Conservation (phyloP, 2,888 invertebrate genomes). For the Ectemnius cavifrons region DNA sequence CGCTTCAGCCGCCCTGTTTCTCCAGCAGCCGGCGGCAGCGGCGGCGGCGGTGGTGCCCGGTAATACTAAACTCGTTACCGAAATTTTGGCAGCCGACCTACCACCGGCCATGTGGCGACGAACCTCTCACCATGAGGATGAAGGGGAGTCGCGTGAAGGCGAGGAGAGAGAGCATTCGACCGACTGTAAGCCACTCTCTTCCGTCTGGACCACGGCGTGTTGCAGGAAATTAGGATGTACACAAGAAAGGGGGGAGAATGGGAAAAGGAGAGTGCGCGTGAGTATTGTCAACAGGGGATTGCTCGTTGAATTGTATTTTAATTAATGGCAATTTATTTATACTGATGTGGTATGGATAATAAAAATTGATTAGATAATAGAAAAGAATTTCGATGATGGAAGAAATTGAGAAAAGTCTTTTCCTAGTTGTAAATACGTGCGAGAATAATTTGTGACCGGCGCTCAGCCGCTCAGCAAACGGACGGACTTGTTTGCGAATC, state of each 20-base stretch:
- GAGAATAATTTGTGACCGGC: background rate
- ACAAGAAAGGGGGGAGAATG: background rate
- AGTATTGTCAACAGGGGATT: background rate
- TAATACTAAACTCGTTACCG: slow-evolving; percentile 71
- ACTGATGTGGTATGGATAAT: too few species aligned
- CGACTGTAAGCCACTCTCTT: too few species aligned
- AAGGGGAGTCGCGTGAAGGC: background rate
- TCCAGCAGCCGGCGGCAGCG: slow-evolving; percentile 19
- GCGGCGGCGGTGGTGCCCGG: too few species aligned
- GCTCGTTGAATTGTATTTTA: background rate
- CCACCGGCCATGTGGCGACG: slow-evolving; percentile 61
- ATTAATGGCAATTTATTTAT: background rate
- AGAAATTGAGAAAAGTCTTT: too few species aligned
- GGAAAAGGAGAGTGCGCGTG: too few species aligned
- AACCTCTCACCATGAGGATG: slow-evolving; percentile 5
- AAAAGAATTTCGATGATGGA: too few species aligned
- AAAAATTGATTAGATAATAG: too few species aligned
- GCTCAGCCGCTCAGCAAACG: too few species aligned
- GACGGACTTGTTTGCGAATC: slow-evolving; percentile 3
- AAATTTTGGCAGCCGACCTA: slow-evolving; percentile 69
- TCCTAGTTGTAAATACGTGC: background rate
- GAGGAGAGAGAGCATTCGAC: background rate
- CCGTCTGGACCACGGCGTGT: background rate
- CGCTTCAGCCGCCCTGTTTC: slow-evolving; percentile 23
- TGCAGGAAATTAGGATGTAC: background rate